phyloP scores from a whole-genome alignment of 2,888 invertebrate species.

The Frankliniella fusca region DNA sequence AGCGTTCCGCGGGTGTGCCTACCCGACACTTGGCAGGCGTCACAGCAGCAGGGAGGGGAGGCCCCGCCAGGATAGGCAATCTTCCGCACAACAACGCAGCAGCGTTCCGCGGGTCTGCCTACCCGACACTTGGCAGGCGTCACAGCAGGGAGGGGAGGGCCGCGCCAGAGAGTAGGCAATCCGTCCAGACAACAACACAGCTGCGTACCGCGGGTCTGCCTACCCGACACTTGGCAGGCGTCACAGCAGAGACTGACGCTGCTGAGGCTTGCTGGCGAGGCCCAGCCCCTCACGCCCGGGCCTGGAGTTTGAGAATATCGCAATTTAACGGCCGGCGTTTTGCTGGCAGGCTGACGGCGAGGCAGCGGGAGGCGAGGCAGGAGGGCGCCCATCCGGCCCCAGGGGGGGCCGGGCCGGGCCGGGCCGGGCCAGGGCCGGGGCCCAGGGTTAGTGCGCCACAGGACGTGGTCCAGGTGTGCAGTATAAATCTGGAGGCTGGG shows the following conservation, averaged over 20 bases:
- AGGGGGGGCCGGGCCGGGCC: not conserved
- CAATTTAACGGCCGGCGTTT: not conserved
- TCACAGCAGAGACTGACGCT: not conserved
- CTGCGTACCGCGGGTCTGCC: not conserved
- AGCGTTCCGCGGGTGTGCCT: not conserved
- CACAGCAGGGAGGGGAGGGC: not conserved
- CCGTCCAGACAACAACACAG: too few species aligned
- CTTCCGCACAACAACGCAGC: not conserved
- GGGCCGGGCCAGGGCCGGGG: not conserved
- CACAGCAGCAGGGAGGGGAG: not conserved
- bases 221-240: not conserved
- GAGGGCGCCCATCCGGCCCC: not conserved
- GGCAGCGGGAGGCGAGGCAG: too few species aligned
- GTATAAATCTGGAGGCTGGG: conserved; percentile 20
- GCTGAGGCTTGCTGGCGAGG: not conserved
- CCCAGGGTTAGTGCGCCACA: not conserved
- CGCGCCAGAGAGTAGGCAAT: too few species aligned
- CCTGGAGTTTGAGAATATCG: not conserved
- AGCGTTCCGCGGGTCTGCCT: not conserved
- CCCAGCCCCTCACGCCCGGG: not conserved
- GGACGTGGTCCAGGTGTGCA: not conserved
- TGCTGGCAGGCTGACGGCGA: too few species aligned
- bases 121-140: not conserved
- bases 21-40: not conserved
- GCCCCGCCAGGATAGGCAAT: not conserved